Percentiles rank a stretch among this genome's conserved stretches.
Evolutionary conservation across 2,797 vertebrate genomes (phyloP).

Genomic region (Myotis findleyi): DNA sequence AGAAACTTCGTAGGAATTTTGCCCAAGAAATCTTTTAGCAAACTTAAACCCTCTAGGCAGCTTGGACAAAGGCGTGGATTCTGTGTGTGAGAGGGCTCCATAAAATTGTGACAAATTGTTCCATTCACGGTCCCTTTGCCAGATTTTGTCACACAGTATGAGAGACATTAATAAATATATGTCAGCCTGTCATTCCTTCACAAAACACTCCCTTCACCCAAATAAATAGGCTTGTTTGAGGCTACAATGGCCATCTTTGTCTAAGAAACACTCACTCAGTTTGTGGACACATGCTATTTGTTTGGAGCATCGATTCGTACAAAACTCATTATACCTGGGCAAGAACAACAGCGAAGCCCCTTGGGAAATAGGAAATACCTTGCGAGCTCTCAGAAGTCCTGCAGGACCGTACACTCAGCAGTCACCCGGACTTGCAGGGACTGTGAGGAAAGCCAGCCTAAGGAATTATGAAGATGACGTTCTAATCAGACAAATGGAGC

Average conservation of each 20-base stretch:
- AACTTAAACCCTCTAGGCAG: constrained; percentile 14
- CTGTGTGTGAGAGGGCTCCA: constrained; percentile 43
- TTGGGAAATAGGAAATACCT: not conserved
- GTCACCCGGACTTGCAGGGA: not conserved
- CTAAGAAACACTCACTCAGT: not conserved
- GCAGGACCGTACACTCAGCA: not conserved
- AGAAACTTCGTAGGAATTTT: constrained; percentile 40
- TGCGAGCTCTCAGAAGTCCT: not conserved
- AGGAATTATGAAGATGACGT: not conserved
- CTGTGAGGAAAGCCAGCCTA: not conserved
- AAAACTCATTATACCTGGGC: constrained; percentile 52
- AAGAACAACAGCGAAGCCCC: not conserved
- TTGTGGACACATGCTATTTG: constrained; percentile 30
- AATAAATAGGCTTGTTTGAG: constrained; percentile 42
- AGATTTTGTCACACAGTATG: constrained; percentile 75
- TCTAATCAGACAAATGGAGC: not conserved
- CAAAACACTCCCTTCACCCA: constrained; percentile 63
- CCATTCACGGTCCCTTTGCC: constrained; percentile 68
- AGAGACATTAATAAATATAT: constrained; percentile 75
- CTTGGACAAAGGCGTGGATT: constrained; percentile 50
- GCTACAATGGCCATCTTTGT: constrained; percentile 71
- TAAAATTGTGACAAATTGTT: constrained; percentile 75
- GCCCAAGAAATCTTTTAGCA: constrained; percentile 57
- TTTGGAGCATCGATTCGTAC: not conserved
- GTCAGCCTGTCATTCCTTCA: constrained; percentile 67